phyloP scores from a whole-genome alignment of 2,113 vertebrate genomes.

The Plecotus auritus region DNA sequence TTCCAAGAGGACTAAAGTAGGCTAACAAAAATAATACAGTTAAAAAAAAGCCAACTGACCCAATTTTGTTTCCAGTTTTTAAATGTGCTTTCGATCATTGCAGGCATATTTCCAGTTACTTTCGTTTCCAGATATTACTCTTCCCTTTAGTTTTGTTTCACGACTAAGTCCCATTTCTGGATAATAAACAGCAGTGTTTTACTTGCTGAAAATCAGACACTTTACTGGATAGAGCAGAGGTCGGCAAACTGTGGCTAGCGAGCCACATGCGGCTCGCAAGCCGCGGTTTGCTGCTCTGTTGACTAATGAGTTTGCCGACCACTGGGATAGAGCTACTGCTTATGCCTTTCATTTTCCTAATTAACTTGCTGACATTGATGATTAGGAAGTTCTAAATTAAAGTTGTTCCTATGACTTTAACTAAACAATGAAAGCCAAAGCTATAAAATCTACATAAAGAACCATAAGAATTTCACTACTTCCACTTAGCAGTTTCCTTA shows the following conservation, averaged over 20 bases:
- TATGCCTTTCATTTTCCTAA: constrained; percentile 24
- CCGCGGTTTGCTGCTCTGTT: too few species aligned
- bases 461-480: constrained; percentile 18
- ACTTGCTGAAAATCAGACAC: constrained; percentile 11
- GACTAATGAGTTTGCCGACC: too few species aligned
- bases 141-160: neutral
- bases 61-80: constrained; percentile 13
- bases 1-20: neutral
- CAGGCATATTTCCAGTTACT: neutral
- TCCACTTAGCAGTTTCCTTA: constrained; percentile 51
- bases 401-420: neutral
- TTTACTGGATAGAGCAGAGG: neutral
- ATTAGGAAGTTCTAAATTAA: neutral
- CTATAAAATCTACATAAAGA: neutral
- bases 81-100: neutral
- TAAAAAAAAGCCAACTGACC: neutral
- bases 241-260: too few species aligned
- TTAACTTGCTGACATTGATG: neutral
- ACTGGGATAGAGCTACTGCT: neutral
- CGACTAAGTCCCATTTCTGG: neutral
- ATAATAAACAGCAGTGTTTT: neutral
- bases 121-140: neutral
- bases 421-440: constrained; percentile 16
- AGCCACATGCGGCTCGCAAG: too few species aligned
- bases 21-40: neutral